Evolutionary conservation across 2,797 vertebrate species (phyloP).

Genomic region (Eremophila alpestris): DNA sequence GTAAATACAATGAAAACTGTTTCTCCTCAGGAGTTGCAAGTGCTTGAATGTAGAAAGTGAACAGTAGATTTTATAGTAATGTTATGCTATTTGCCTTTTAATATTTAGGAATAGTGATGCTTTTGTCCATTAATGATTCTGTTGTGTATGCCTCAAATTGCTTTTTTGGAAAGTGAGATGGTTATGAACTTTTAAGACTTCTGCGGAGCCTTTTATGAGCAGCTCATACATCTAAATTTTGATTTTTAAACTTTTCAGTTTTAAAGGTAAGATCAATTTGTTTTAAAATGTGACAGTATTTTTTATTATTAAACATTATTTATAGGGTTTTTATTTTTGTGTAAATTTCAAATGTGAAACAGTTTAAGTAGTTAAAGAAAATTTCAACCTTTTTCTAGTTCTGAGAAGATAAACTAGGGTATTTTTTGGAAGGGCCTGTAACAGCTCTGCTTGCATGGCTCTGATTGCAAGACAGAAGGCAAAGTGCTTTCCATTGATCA

Average conservation of each 20-base stretch:
- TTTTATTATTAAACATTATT: neutral
- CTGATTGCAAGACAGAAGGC: slow-evolving; percentile 17
- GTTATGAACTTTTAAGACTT: neutral
- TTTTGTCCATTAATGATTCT: neutral
- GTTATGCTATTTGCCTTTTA: neutral
- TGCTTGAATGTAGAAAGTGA: neutral
- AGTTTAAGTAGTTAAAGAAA: neutral
- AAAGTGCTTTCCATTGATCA: slow-evolving; percentile 39
- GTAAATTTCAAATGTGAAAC: neutral
- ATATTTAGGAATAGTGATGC: neutral
- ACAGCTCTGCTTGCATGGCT: neutral
- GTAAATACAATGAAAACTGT: neutral
- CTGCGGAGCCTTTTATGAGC: neutral
- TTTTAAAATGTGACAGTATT: neutral
- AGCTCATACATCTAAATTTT: neutral
- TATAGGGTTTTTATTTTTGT: neutral
- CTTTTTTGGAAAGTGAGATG: neutral
- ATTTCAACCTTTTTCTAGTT: neutral
- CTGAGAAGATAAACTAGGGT: neutral
- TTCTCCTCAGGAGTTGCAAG: neutral
- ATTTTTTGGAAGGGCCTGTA: neutral
- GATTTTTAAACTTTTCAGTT: neutral
- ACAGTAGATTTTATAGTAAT: neutral
- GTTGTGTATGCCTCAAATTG: neutral
- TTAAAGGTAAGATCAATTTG: neutral